phyloP scores from a whole-genome alignment of 2,113 vertebrate species.

The Dicaeum eximium region DNA sequence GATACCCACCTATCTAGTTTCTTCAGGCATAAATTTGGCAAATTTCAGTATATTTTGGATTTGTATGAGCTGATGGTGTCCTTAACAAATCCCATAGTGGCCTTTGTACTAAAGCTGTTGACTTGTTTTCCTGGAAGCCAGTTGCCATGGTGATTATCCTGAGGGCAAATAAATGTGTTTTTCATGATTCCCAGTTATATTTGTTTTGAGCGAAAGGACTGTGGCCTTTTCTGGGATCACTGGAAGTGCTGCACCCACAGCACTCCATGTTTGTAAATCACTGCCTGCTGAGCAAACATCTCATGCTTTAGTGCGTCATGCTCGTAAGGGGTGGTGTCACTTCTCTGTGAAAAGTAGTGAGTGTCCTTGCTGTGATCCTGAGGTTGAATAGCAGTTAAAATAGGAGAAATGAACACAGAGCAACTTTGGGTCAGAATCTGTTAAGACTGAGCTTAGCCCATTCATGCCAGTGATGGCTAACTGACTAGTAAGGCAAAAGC shows the following conservation, averaged over 20 bases:
- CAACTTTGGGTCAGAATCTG: not conserved
- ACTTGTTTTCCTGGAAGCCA: not conserved
- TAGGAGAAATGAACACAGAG: not conserved
- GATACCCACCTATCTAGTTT: not conserved
- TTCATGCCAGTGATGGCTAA: not conserved
- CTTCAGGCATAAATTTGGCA: not conserved
- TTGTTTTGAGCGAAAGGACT: not conserved
- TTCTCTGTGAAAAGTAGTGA: not conserved
- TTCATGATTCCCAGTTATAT: not conserved
- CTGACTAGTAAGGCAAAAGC: not conserved
- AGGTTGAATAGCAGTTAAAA: not conserved
- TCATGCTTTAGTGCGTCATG: not conserved
- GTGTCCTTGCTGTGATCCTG: not conserved
- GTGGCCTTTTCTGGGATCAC: not conserved
- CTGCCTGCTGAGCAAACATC: not conserved
- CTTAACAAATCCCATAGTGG: not conserved
- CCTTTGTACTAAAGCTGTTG: not conserved
- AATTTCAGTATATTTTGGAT: not conserved
- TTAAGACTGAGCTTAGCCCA: not conserved
- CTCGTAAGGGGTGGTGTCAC: not conserved
- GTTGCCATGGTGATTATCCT: constrained; percentile 12
- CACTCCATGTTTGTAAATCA: not conserved
- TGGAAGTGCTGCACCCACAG: not conserved
- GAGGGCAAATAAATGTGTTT: not conserved
- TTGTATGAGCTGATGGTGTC: not conserved